Conservation (phyloP, 2,113 vertebrate species). For the Beaufortia kweichowensis region DNA sequence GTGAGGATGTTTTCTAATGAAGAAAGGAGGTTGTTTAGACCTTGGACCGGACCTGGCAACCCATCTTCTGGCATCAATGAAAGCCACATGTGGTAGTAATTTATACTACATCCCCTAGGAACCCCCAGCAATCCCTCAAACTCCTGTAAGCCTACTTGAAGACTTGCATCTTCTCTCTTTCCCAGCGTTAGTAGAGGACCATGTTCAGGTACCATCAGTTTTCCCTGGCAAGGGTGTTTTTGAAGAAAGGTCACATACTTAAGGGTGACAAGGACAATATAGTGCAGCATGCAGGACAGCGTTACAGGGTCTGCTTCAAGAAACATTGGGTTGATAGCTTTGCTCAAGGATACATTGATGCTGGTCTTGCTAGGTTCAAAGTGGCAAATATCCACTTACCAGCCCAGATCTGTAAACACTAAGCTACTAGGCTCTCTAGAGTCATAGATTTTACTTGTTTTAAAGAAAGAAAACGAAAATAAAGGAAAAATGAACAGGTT, state of each 20-base stretch:
- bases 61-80: slow-evolving; percentile 49
- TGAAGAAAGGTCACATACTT: neutral
- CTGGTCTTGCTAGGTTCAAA: no score
- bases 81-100: slow-evolving; percentile 50
- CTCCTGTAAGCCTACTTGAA: neutral
- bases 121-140: neutral
- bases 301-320: no score
- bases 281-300: no score
- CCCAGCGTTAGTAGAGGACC: neutral
- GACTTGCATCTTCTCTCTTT: neutral
- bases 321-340: no score
- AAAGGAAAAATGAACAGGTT: no score
- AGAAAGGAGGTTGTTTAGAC: slow-evolving; percentile 25
- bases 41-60: slow-evolving; percentile 36
- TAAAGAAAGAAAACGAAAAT: no score
- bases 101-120: slow-evolving; percentile 1
- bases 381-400: no score
- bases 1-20: slow-evolving; percentile 22
- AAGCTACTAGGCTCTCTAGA: no score
- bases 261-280: no score
- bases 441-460: no score
- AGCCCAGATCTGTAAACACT: no score
- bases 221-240: neutral
- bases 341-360: no score
- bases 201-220: neutral